Evolutionary conservation across 2,797 vertebrate species (phyloP).

Genomic region (Fundulus diaphanus): DNA sequence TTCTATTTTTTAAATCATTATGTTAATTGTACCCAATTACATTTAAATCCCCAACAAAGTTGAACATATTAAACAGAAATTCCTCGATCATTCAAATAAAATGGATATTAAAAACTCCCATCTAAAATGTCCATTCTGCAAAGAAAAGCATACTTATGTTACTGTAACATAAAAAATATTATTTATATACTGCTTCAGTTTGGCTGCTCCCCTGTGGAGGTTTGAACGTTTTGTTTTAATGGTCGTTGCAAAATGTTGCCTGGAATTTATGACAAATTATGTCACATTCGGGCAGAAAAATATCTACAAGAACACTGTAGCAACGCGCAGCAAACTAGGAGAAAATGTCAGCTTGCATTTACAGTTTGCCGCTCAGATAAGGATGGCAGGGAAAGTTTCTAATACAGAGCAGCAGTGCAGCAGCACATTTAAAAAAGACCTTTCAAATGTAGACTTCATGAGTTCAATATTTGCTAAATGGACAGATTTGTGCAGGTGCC

Average conservation of each 20-base stretch:
- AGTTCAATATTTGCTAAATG: neutral
- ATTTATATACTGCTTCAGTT: neutral
- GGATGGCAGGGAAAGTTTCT: neutral
- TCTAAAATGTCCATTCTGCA: neutral
- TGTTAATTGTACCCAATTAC: neutral
- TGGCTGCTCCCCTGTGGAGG: neutral
- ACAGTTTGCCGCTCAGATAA: neutral
- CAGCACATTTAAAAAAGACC: neutral
- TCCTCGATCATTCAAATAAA: neutral
- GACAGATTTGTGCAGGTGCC: too few species aligned
- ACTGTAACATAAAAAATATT: neutral
- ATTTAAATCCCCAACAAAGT: neutral
- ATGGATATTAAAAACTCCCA: neutral
- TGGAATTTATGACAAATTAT: neutral
- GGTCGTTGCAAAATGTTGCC: neutral
- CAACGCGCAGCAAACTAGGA: neutral
- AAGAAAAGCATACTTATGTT: neutral
- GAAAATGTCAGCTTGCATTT: neutral
- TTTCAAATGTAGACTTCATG: neutral
- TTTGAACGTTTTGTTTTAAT: conserved; percentile 5
- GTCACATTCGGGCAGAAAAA: conserved; percentile 15
- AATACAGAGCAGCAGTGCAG: neutral
- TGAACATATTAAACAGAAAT: neutral
- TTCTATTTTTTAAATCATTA: neutral
- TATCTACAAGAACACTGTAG: neutral